Percentiles rank a stretch among this genome's conserved stretches.
phyloP scores from a whole-genome alignment of 2,888 invertebrate species.

The Agrochola litura region DNA sequence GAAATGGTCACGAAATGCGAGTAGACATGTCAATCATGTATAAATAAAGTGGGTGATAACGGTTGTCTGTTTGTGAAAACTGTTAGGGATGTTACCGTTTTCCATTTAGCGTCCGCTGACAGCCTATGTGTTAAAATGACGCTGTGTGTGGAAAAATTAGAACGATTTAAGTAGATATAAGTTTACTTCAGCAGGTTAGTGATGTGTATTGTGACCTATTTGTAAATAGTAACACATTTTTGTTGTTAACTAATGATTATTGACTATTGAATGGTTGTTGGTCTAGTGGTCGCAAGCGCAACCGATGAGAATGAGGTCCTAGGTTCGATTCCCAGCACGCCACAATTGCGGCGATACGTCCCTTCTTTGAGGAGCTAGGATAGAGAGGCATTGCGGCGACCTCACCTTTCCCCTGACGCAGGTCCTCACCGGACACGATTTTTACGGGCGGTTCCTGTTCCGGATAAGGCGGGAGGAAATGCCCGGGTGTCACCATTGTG shows the following conservation, averaged over 20 bases:
- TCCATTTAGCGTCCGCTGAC: slow-evolving; percentile 77
- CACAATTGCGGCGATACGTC: too few relatives aligned
- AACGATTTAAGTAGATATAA: slow-evolving; percentile 32
- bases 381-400: too few relatives aligned
- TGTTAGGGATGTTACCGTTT: slow-evolving; percentile 86
- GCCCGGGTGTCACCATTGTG: too few relatives aligned
- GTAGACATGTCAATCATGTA: slow-evolving; percentile 71
- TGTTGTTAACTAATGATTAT: too few relatives aligned
- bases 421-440: too few relatives aligned
- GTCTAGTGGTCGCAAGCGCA: too few relatives aligned
- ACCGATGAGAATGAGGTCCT: neutral
- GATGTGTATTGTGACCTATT: slow-evolving; percentile 35
- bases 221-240: neutral
- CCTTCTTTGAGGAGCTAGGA: too few relatives aligned
- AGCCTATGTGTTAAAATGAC: slow-evolving; percentile 69
- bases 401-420: too few relatives aligned
- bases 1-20: slow-evolving; percentile 76
- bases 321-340: neutral
- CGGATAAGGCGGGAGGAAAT: too few relatives aligned
- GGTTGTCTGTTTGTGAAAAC: slow-evolving; percentile 83
- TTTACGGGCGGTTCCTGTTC: too few relatives aligned
- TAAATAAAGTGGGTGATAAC: slow-evolving; percentile 87
- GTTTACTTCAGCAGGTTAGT: slow-evolving; percentile 27
- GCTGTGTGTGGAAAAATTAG: slow-evolving; percentile 56
- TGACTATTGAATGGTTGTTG: neutral